These are phyloP conservation scores for Brachionus asplanchnoidis DNA, from an alignment of 1,140 invertebrate genomes.

Conservation along the genomic window DNA sequence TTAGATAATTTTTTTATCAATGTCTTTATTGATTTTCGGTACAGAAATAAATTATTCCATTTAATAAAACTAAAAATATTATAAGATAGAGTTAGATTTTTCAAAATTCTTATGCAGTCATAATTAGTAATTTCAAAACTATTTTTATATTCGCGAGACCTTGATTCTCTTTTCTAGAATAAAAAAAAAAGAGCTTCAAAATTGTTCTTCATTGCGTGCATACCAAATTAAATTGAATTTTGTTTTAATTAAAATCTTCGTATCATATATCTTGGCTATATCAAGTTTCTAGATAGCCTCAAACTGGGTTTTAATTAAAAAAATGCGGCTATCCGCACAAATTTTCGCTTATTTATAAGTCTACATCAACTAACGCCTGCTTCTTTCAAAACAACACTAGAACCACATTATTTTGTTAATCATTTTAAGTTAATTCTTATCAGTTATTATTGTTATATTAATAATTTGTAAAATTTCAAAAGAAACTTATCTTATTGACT, in stretches of 20 bases:
- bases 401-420: background rate
- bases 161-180: background rate
- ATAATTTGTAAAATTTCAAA: background rate
- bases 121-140: background rate
- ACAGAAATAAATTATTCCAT: background rate
- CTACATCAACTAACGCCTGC: background rate
- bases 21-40: background rate
- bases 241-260: background rate
- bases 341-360: background rate
- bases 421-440: background rate
- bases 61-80: background rate
- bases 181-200: background rate
- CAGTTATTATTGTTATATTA: background rate
- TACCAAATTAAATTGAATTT: background rate
- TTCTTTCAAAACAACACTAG: background rate
- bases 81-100: background rate
- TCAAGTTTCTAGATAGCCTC: background rate
- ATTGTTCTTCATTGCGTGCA: background rate
- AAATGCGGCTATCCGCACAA: background rate
- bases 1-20: background rate
- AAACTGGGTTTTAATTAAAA: background rate
- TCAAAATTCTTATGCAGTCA: background rate
- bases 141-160: background rate
- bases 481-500: background rate
- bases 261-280: background rate